Evolutionary conservation across 2,113 vertebrate genomes (phyloP), one percentile per base, ranked within the genome.

Genomic region (Pluvianellus socialis): DNA sequence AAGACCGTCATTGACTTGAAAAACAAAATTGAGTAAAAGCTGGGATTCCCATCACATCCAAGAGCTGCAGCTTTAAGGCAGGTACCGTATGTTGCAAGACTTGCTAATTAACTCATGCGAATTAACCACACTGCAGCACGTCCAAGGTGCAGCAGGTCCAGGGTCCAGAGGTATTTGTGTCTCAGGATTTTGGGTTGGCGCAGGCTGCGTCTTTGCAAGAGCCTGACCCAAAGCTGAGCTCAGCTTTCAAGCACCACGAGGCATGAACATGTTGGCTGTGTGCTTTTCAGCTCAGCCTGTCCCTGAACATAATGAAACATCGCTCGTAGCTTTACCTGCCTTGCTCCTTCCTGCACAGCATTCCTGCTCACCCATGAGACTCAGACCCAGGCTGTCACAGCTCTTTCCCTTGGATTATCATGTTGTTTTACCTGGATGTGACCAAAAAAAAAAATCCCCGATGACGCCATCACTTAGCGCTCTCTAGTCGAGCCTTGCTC

Each of bases 331-430:
- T 72, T 75, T 35, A 79, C 79, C 56, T 86, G 76, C 68, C 71
- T 16, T 32, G 15, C 21, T 67, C 0, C 6, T 45, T 42, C 30
- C 66, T 65, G 40, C 21, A 22, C 47, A 26, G 20, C 3, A 7
- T 0, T 38, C 38, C 38, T 38, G 13, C n/a, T 47, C 53, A 20
- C 9, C 21, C 52, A 0, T n/a, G 6, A 28, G 28, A 24, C 26
- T 32, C 35, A 4, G 53, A 4, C 9, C 9, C 70, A 42, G 26
- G 56, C 45, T 4, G 2, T 35, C 65, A 5, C 20, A 20, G 33
- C 13, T 33, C 7, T 75, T 47, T 32, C 38, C 18, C 14, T 42
- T 24, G 24, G 27, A 8, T 30, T 38, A 68, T 47, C 4, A 0
- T 7, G 26, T 45, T 30, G 19, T 63, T 74, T 81, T 75, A 87